A percentile compares a stretch with the other conserved stretches of the same genome.
phyloP scores from a whole-genome alignment of 2,113 vertebrate species.

The Setophaga petechia region DNA sequence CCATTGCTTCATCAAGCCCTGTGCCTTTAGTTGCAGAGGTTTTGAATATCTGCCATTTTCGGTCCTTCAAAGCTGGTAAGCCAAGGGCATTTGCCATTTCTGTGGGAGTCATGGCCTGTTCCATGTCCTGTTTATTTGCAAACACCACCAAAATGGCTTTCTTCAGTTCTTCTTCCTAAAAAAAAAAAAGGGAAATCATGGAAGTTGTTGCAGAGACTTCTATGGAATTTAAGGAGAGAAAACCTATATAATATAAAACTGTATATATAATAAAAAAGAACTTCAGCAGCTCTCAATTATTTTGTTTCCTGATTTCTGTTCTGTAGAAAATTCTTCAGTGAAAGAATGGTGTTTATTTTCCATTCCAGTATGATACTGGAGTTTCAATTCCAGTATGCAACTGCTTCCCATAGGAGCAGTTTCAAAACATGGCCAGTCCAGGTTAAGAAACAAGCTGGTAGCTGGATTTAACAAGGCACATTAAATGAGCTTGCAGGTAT shows the following conservation, averaged over 20 bases:
- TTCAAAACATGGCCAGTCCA: not conserved
- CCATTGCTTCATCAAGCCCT: slow-evolving; percentile 96
- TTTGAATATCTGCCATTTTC: slow-evolving; percentile 99
- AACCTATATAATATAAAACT: not conserved
- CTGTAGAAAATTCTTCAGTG: not conserved
- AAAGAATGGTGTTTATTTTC: not conserved
- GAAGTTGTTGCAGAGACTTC: not conserved
- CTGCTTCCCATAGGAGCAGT: not conserved
- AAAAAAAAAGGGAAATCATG: accelerated
- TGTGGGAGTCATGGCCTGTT: slow-evolving; percentile 95
- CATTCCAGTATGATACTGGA: not conserved
- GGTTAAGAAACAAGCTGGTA: not conserved
- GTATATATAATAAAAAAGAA: not conserved
- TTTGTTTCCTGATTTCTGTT: not conserved
- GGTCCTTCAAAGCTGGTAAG: slow-evolving; percentile 92
- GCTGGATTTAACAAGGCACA: not conserved
- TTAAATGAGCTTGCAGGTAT: not conserved
- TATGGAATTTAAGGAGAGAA: not conserved
- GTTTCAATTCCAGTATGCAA: not conserved
- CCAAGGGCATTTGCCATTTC: slow-evolving; percentile 95
- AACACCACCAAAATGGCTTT: slow-evolving; percentile 98
- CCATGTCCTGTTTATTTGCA: slow-evolving; percentile 99
- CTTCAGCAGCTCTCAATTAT: not conserved
- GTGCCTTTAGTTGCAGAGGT: slow-evolving; percentile 96
- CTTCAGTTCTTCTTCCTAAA: slow-evolving; percentile 95